Base-by-base conservation (phyloP, 1,140 invertebrate species). In the Cherax quadricarinatus region DNA sequence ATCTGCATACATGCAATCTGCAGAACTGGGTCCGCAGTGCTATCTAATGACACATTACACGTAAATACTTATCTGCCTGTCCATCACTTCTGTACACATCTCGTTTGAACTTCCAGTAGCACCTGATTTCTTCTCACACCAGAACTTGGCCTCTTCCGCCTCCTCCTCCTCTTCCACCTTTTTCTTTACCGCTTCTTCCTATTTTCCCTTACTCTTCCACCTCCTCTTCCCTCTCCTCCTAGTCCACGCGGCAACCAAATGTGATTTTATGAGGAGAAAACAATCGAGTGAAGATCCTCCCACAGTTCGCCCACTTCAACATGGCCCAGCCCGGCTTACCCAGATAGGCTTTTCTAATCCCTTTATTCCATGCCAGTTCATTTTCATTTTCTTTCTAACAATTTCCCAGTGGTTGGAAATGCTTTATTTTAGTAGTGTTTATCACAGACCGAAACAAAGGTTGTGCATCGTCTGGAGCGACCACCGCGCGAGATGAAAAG, bases 1-100 rank as follows among this genome's bases (percentile, higher is more conserved):
- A 75, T 75, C 24, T 30, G 82, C n/a, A 62, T 62, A 53, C 82
- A 84, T 84, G 53, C 82, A 84, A 84, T 84, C 82, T 84, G 7
- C n/a, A 16, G 53, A 14, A 62, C 53, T 84, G 57, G 53, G 21
- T 57, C 18, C 53, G 18, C 18, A 75, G 30, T 75, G 24, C 70
- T n/a, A 75, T 75, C 24, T 21, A 24, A 6, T 62, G n/a, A 84
- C 82, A 62, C 2, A 84, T 84, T 84, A 84, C 82, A 84, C 62
- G 53, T 57, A 84, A 62, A 84, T 57, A 41, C 57, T 57, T 84
- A 66, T 24, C 24, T 84, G 6, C 30, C 12, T 9, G 24, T 16
- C 9, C n/a, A 0, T 1, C 6, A 6, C 12, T 30, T 6, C 7
- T 30, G 0, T n/a, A 1, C n/a, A 75, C n/a, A 70, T 70, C 66